Base-by-base conservation (phyloP, 2,888 invertebrate genomes). In the Nomada flava region DNA sequence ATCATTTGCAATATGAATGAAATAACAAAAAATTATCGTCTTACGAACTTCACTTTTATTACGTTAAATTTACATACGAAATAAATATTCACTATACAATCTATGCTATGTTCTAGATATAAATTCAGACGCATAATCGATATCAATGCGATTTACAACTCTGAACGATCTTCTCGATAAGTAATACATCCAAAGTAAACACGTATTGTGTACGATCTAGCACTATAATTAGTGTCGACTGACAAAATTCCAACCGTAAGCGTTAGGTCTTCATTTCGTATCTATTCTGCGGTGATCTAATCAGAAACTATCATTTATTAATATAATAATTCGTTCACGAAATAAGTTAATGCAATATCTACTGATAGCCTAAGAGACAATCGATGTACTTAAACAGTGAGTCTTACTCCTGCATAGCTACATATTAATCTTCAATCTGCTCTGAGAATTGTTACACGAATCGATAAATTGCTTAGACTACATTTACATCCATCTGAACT, bases 31-130 rank as follows among this genome's bases (percentile, higher is more conserved):
- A 36, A 9, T 62, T 26, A 2, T 68, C 26, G 55, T 69, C 62
- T 81, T 85, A 76, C 47, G 82, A 86, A 84, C 57, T 87, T 71
- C 65, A 64, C 68, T 73, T 87, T 87, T 85, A 86, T 86, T 86
- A 65, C 69, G 69, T 76, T 70, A 76, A 76, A 72, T 80, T 79
- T 85, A 86, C 86, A 86, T 87, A 87, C 44, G 77, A 86, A 82
- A 88, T 87, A 82, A 85, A 82, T 85, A 82, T 57, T 76, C 68
- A 72, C 18, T 68, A 70, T 74, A 85, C 72, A 63, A 60, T 82
- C 78, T 87, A 87, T 65, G 62, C 44, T 74, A 69, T 53, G 59
- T 57, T 47, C 55, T 79, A 59, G 76, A 60, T 76, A 69, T 68
- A 65, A 62, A 73, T 82, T 63, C 73, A 67, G 71, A 82, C 68